Base-by-base conservation (phyloP, 1,140 invertebrate genomes). In the Drosophila rhopaloa region DNA sequence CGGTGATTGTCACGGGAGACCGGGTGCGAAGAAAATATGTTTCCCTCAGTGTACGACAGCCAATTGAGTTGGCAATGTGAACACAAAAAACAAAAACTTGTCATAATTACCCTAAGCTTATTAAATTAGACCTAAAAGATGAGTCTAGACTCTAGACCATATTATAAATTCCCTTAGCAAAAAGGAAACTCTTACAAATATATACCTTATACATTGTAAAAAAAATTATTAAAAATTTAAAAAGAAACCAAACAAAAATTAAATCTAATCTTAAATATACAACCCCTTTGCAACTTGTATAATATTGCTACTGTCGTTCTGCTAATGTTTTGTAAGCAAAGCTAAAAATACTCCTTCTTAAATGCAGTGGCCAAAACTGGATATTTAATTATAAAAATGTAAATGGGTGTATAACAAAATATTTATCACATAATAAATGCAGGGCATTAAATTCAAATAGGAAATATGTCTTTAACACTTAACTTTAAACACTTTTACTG, bases 1-100 rank as follows among this genome's bases (percentile, higher is more conserved):
- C 11, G 40, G 59, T 29, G 47, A 65, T 53, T 65, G 65, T 68
- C 65, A 35, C 48, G 48, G 29, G 48, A 50, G n/a, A 35, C 27
- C n/a, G 27, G 27, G 29, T 8, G 47, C 11, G 2, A 4, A 29
- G 1, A n/a, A 32, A 29, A 8, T 59, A 24, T 10, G 54, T 32
- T 48, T 38, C 5, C n/a, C 4, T 60, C 43, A 14, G 16, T 11
- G 27, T 57, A 13, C 14, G 32, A 54, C n/a, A 6, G n/a, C 10
- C 19, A 11, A 10, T 13, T 2, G 5, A 10, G 51, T 13, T 47
- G 0, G 5, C 1, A 24, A 13, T 5, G 29, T 32, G 8, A 6
- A 8, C 7, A 0, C 7, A 32, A 32, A 32, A 8, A 8, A 7
- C 7, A 8, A 32, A 7, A 32, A 32, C 5, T 32, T 32, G 0